Conservation (phyloP, 2,888 invertebrate genomes). For the Lobophora halterata region DNA sequence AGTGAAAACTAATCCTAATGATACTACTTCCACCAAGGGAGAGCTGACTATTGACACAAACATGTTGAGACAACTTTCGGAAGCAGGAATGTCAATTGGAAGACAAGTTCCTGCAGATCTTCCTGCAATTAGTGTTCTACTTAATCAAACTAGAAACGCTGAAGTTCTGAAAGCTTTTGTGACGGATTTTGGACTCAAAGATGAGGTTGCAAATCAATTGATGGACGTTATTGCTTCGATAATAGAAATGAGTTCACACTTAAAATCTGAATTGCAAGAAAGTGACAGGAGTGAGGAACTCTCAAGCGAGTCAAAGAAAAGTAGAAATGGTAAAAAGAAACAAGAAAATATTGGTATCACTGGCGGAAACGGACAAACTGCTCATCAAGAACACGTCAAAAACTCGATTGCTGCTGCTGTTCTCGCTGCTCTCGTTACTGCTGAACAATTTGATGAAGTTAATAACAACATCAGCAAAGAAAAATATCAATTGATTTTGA, state of each 20-base stretch:
- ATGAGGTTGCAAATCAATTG: constrained; percentile 75
- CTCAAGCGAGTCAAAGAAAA: constrained; percentile 50
- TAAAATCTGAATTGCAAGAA: constrained; percentile 66
- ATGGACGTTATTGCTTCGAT: constrained; percentile 75
- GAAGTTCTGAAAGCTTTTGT: constrained; percentile 74
- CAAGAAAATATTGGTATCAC: constrained; percentile 40
- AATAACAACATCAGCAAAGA: constrained; percentile 74
- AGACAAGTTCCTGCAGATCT: constrained; percentile 82
- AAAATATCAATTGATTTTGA: constrained; percentile 73
- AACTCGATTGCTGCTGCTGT: constrained; percentile 78
- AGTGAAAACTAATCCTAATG: constrained; percentile 75
- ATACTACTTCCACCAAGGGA: constrained; percentile 76
- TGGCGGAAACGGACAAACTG: constrained; percentile 51
- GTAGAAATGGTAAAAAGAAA: constrained; percentile 53
- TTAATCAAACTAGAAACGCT: constrained; percentile 74
- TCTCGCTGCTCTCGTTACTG: constrained; percentile 72
- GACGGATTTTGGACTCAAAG: constrained; percentile 72
- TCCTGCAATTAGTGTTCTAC: constrained; percentile 81
- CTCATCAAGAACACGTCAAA: constrained; percentile 74
- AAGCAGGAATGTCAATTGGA: constrained; percentile 85
- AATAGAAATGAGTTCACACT: constrained; percentile 75
- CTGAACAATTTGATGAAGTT: constrained; percentile 73
- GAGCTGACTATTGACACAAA: constrained; percentile 83
- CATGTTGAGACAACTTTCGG: constrained; percentile 83
- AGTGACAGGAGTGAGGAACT: constrained; percentile 45